Evolutionary conservation across 2,797 vertebrate species (phyloP).

Genomic region (Pachyuromys duprasi): DNA sequence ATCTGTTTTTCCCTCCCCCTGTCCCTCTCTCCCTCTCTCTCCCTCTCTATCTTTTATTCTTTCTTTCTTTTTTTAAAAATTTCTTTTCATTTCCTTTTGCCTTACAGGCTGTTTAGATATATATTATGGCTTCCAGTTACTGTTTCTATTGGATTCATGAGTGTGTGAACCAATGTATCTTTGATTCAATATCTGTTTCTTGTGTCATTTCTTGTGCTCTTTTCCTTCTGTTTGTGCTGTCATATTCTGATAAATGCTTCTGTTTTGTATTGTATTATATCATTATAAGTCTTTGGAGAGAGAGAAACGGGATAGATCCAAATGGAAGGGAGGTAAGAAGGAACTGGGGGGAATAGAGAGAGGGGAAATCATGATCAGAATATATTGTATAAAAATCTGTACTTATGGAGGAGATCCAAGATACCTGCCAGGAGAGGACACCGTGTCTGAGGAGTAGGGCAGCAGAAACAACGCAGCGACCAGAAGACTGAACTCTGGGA

Average conservation of each 20-base stretch:
- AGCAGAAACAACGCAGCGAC: too few relatives aligned
- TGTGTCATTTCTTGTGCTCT: not conserved
- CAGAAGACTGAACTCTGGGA: too few relatives aligned
- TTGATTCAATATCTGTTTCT: not conserved
- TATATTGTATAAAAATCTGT: not conserved
- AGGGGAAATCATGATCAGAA: not conserved
- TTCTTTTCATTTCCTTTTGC: not conserved
- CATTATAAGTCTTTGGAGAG: not conserved
- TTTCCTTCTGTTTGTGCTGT: not conserved
- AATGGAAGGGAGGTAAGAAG: not conserved
- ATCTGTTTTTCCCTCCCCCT: accelerated
- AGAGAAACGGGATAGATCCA: not conserved
- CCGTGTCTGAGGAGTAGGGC: too few relatives aligned
- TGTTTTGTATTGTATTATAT: not conserved
- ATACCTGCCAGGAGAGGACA: too few relatives aligned
- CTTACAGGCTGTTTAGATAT: not conserved
- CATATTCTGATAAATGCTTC: not conserved
- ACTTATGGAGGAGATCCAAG: too few relatives aligned
- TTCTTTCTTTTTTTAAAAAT: not conserved
- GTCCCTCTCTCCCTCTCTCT: accelerated
- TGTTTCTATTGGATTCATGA: not conserved
- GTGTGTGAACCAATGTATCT: not conserved
- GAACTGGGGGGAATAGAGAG: not conserved
- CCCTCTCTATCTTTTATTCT: not conserved
- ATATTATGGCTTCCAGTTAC: not conserved